Percentiles rank a stretch among this genome's conserved stretches.
These are phyloP conservation scores for Blastobasis adustella DNA, from an alignment of 2,888 invertebrate genomes.

Conservation along the genomic window DNA sequence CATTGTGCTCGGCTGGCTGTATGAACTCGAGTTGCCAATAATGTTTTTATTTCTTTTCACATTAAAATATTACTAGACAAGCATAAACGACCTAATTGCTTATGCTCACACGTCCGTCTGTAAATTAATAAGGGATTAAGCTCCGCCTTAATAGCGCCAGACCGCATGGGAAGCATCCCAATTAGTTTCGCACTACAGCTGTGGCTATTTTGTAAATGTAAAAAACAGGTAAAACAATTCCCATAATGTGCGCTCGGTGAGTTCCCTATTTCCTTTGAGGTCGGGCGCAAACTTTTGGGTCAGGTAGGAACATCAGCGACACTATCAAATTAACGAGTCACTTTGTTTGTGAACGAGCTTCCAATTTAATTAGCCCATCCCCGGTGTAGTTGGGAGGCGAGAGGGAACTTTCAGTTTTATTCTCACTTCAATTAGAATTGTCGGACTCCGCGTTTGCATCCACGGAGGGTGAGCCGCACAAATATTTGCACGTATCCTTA, in stretches of 20 bases:
- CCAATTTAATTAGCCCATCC: conserved; percentile 46
- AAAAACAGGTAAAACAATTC: conserved; percentile 34
- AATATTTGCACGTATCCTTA: too few relatives aligned
- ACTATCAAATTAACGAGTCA: conserved; percentile 54
- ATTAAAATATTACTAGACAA: too few relatives aligned
- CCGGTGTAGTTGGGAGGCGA: conserved; percentile 18
- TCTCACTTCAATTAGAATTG: conserved; percentile 7
- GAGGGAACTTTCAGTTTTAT: conserved; percentile 10
- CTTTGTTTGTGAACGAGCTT: conserved; percentile 43
- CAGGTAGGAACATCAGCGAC: conserved; percentile 41
- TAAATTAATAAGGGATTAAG: too few relatives aligned
- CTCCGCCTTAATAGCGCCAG: not conserved
- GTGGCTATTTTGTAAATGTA: conserved; percentile 22
- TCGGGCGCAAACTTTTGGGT: conserved; percentile 43
- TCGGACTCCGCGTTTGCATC: not conserved
- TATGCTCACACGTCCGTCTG: too few relatives aligned
- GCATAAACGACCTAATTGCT: too few relatives aligned
- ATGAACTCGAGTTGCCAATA: too few relatives aligned
- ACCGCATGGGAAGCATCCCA: conserved; percentile 9
- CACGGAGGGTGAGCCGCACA: too few relatives aligned
- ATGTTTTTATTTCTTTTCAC: too few relatives aligned
- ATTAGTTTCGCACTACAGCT: conserved; percentile 14
- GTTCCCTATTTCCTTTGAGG: conserved; percentile 33
- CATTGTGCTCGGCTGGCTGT: too few relatives aligned
- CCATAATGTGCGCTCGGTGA: conserved; percentile 26